phyloP scores from a whole-genome alignment of 2,888 invertebrate genomes.

The Mythimna vitellina region DNA sequence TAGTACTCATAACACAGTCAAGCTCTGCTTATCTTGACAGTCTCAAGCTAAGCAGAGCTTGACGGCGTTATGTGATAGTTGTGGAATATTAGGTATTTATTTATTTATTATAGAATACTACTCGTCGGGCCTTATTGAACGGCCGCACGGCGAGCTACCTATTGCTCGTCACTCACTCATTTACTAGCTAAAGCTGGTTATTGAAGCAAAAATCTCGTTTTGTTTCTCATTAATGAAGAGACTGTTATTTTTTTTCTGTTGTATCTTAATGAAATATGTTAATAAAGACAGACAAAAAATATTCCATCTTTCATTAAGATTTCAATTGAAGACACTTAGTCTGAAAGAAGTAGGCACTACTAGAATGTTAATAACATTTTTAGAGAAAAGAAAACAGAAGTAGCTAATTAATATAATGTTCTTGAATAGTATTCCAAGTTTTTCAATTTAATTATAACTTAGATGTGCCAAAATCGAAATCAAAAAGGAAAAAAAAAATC shows the following conservation, averaged over 20 bases:
- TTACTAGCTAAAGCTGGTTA: no score
- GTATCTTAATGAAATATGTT: constrained; percentile 25
- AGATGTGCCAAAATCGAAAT: no score
- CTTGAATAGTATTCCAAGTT: not conserved
- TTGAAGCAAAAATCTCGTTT: not conserved
- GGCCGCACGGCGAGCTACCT: no score
- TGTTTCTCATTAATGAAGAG: not conserved
- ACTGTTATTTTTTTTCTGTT: not conserved
- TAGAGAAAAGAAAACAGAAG: not conserved
- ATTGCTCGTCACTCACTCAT: no score
- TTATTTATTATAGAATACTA: no score
- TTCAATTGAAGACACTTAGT: constrained; percentile 19
- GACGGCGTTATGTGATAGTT: no score
- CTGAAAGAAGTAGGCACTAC: not conserved
- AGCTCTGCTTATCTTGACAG: no score
- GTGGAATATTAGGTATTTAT: no score
- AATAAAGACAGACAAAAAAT: constrained; percentile 25
- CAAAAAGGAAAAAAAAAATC: not conserved
- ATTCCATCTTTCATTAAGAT: constrained; percentile 19
- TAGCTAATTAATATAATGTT: not conserved
- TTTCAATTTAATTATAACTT: not conserved
- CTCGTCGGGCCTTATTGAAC: no score
- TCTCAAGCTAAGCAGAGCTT: no score
- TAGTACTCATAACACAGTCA: no score
- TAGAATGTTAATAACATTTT: not conserved